Evolutionary conservation across 2,888 invertebrate genomes (phyloP), one percentile per base, ranked within the genome.

Genomic region (Caenorhabditis panamensis): DNA sequence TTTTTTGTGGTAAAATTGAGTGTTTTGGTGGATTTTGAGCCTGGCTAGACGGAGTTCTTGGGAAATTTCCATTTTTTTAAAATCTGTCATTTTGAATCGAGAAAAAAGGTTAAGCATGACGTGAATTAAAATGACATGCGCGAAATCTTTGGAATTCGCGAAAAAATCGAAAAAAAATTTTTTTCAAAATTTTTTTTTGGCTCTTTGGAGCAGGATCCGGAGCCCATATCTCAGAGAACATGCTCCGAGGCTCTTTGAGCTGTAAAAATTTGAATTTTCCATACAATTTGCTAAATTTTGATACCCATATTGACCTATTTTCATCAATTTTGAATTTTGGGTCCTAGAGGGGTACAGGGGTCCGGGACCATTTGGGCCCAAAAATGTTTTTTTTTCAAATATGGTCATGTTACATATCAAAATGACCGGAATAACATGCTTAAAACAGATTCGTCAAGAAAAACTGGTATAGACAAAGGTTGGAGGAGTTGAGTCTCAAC

Each of bases 291-390:
- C 13, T 6, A 26, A 53, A 26, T 22, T 53, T 53, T 26, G 53
- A 53, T 26, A 53, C 53, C 53, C 53, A 53, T 53, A 24, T 13
- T 26, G 53, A 11, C 26, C 6, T 53, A 26, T 22, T 53, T 26
- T 26, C 41, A 16, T 11, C 5, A 41, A 41, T 13, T 9, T 41
- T 41, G 9, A 41, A 11, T 41, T 16, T 16, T 9, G 41, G 41
- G 13, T 9, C 41, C 13, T 11, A 11, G 36, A 36, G n/a, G 31
- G 4, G 31, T 31, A 4, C 4, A 9, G 31, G n/a, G 36, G 6
- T 36, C 41, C 2, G 9, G 13, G 13, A 41, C 3, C 41, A 6
- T 13, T 3, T 11, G 13, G 13, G 13, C 13, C 41, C 5, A 41
- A 41, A 41, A n/a, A n/a, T n/a, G n/a, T n/a, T n/a, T n/a, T n/a